Percentiles rank a stretch among this genome's conserved stretches.
phyloP scores from a whole-genome alignment of 1,140 invertebrate genomes.

The Macrobrachium rosenbergii region DNA sequence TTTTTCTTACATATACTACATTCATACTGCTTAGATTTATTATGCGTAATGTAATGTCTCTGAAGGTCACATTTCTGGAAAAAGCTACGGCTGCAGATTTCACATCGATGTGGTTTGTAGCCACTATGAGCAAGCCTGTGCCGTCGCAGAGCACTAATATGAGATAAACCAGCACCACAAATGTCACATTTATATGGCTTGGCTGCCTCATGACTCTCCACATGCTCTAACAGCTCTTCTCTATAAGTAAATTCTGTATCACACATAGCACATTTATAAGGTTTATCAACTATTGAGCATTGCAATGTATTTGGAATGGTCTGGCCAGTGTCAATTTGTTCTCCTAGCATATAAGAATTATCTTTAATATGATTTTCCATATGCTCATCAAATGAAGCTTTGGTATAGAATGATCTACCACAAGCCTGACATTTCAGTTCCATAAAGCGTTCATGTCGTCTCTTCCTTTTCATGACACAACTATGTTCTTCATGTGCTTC shows the following conservation, averaged over 20 bases:
- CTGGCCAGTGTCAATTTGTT: slow-evolving; percentile 43
- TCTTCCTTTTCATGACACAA: slow-evolving; percentile 38
- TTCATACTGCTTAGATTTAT: slow-evolving; percentile 57
- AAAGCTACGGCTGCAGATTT: slow-evolving; percentile 62
- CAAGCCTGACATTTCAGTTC: slow-evolving; percentile 55
- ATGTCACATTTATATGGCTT: slow-evolving; percentile 66
- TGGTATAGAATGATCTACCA: slow-evolving; percentile 49
- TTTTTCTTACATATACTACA: slow-evolving; percentile 65
- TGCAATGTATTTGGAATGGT: slow-evolving; percentile 52
- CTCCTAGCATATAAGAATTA: slow-evolving; percentile 46
- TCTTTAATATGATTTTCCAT: slow-evolving; percentile 56
- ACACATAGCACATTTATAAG: slow-evolving; percentile 75
- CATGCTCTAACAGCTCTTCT: slow-evolving; percentile 62
- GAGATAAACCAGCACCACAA: slow-evolving; percentile 65
- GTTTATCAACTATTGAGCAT: slow-evolving; percentile 69
- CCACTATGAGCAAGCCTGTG: slow-evolving; percentile 64
- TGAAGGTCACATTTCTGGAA: slow-evolving; percentile 66
- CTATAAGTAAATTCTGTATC: slow-evolving; percentile 67
- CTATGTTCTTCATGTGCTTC: slow-evolving; percentile 47
- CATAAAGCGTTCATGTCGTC: slow-evolving; percentile 36
- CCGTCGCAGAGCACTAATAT: slow-evolving; percentile 61
- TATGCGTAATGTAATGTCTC: slow-evolving; percentile 62
- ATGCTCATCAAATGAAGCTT: slow-evolving; percentile 60
- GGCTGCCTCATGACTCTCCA: slow-evolving; percentile 63
- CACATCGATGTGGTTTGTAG: slow-evolving; percentile 63